phyloP scores from a whole-genome alignment of 2,113 vertebrate species.

The Crypturellus undulatus region DNA sequence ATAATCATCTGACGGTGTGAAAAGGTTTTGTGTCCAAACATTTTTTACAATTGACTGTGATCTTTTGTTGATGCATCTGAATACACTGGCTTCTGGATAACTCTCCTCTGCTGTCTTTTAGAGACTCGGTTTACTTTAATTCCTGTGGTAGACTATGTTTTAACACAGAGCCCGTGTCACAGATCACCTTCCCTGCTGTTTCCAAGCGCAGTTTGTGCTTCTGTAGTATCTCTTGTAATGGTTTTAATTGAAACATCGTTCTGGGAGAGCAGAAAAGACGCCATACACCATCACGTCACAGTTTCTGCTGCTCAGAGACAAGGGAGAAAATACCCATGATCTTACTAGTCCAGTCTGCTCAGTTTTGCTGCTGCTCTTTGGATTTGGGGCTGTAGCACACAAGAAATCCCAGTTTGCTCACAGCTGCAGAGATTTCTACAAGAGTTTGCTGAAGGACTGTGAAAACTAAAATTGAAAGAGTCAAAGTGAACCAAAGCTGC shows the following conservation, averaged over 20 bases:
- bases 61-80: slow-evolving; percentile 36
- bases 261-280: neutral
- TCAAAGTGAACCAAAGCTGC: neutral
- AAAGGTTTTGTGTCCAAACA: slow-evolving; percentile 47
- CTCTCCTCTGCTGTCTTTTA: slow-evolving; percentile 13
- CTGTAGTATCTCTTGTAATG: slow-evolving; percentile 46
- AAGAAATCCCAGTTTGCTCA: neutral
- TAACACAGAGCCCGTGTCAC: slow-evolving; percentile 26
- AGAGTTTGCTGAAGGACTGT: accelerated
- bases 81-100: slow-evolving; percentile 17
- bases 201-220: slow-evolving; percentile 27
- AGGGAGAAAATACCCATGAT: neutral
- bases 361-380: neutral
- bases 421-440: neutral
- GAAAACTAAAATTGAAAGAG: neutral
- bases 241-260: slow-evolving; percentile 2
- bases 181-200: slow-evolving; percentile 39
- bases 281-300: neutral
- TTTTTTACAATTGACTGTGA: neutral
- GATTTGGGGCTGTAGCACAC: neutral
- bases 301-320: slow-evolving; percentile 18
- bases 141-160: neutral
- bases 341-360: too few relatives aligned
- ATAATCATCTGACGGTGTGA: slow-evolving; percentile 46
- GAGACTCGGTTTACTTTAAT: slow-evolving; percentile 5